Evolutionary conservation across 2,888 invertebrate species (phyloP).

Genomic region (Heliconius ethilla): DNA sequence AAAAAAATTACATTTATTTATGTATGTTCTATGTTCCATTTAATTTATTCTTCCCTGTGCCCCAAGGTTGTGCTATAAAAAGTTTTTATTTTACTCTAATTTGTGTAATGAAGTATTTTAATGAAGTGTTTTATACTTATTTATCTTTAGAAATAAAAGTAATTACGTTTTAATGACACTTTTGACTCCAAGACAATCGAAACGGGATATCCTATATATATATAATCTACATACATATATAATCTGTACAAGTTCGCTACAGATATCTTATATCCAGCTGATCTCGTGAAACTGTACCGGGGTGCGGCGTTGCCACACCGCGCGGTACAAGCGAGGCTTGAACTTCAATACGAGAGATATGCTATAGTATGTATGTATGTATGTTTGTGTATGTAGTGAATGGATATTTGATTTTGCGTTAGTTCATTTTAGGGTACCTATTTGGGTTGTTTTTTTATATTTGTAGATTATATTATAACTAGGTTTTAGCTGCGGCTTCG

Average conservation of each 20-base stretch:
- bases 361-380: not conserved
- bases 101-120: too few species aligned
- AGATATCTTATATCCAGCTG: slow-evolving; percentile 40
- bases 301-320: slow-evolving; percentile 39
- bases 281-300: slow-evolving; percentile 44
- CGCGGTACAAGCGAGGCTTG: slow-evolving; percentile 11
- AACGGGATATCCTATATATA: slow-evolving; percentile 10
- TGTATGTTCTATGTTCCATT: too few species aligned
- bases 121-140: too few species aligned
- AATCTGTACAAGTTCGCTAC: not conserved
- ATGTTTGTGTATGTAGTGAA: slow-evolving; percentile 12
- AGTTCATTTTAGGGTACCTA: not conserved
- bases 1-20: not conserved
- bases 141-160: not conserved
- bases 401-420: slow-evolving; percentile 6
- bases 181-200: slow-evolving; percentile 1
- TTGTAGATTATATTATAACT: not conserved
- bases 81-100: too few species aligned
- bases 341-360: slow-evolving; percentile 17
- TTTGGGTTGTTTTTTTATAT: not conserved
- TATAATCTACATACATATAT: not conserved
- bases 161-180: not conserved
- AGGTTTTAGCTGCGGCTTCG: not conserved
- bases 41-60: too few species aligned
- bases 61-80: too few species aligned